Percentiles rank a stretch among this genome's conserved stretches.
These are phyloP conservation scores for Aurelia aurita complex sp. Pacific DNA, from an alignment of 30 jellyfish, hydroid and myxozoan genomes.

Conservation along the genomic window DNA sequence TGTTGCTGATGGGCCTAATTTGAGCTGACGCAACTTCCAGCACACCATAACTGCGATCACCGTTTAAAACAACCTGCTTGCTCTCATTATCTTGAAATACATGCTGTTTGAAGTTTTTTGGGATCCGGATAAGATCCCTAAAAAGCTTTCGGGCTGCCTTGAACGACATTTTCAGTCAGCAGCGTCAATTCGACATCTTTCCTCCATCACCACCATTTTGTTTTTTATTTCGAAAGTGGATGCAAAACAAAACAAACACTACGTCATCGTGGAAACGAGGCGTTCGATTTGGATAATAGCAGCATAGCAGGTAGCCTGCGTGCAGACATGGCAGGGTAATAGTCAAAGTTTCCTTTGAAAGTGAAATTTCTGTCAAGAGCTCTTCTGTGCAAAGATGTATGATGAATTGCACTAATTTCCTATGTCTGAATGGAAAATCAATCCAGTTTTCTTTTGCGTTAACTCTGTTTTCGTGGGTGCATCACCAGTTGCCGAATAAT, in stretches of 20 bases:
- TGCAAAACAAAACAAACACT: not conserved
- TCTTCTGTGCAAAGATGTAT: no score
- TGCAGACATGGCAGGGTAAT: no score
- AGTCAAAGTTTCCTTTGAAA: no score
- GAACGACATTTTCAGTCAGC: conserved; percentile 19
- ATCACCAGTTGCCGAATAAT: no score
- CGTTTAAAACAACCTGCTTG: not conserved
- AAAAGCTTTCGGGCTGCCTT: conserved; percentile 51
- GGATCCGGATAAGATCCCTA: conserved; percentile 42
- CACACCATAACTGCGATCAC: not conserved
- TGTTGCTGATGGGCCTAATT: not conserved
- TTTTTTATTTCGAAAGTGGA: not conserved
- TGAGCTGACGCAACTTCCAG: conserved; percentile 16
- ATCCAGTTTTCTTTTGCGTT: no score
- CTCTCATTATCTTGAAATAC: conserved; percentile 26
- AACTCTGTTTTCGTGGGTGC: no score
- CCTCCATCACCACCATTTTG: not conserved
- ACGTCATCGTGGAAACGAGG: conserved; percentile 1
- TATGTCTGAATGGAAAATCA: no score
- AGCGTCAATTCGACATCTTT: not conserved
- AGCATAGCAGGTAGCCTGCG: no score
- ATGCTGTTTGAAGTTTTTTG: not conserved
- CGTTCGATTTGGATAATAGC: no score
- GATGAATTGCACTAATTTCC: no score
- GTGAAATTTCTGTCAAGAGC: no score